phyloP scores from a whole-genome alignment of 1,140 invertebrate species.

The Drosophila neocordata region DNA sequence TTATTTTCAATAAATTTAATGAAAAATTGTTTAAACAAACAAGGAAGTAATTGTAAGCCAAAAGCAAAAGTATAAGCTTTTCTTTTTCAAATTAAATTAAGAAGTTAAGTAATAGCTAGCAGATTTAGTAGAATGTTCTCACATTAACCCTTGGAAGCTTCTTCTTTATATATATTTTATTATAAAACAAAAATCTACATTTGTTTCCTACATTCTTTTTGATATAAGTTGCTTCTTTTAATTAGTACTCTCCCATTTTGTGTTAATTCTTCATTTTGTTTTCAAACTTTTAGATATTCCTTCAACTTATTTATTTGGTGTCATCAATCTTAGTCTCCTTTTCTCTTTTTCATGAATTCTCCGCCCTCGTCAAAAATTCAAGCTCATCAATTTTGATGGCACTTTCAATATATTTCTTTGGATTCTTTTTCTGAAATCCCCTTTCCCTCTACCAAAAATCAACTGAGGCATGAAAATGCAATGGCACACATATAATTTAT shows the following conservation, averaged over 20 bases:
- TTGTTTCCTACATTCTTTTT: too few species aligned
- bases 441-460: background rate
- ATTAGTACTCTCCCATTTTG: background rate
- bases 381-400: constrained; percentile 17
- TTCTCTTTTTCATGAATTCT: background rate
- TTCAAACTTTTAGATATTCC: background rate
- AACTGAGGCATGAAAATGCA: constrained; percentile 19
- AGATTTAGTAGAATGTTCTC: too few species aligned
- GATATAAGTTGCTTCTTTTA: too few species aligned
- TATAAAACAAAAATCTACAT: too few species aligned
- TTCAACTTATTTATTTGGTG: background rate
- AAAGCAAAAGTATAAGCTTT: too few species aligned
- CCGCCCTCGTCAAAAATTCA: background rate
- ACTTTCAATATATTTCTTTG: constrained; percentile 11
- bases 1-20: too few species aligned
- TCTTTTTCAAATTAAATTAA: too few species aligned
- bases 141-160: too few species aligned
- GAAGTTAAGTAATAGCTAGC: too few species aligned
- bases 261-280: background rate
- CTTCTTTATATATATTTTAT: too few species aligned
- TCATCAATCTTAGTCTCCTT: background rate
- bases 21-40: too few species aligned
- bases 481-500: constrained; percentile 19
- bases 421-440: background rate
- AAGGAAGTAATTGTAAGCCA: too few species aligned